phyloP scores from a whole-genome alignment of 2,888 invertebrate species.

The Clusia tigrina region DNA sequence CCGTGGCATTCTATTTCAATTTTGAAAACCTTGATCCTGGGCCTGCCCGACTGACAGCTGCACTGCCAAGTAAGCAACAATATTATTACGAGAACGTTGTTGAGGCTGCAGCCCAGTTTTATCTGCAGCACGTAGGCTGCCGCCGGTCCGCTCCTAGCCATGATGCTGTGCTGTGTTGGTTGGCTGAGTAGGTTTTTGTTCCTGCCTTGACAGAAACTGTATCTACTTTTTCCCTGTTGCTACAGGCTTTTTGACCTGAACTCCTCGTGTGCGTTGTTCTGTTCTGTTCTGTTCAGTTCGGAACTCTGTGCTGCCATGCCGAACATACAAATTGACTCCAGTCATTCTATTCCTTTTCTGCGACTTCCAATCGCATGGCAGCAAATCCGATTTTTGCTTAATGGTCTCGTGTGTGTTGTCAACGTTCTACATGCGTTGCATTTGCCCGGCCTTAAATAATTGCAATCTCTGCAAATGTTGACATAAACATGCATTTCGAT shows the following conservation, averaged over 20 bases:
- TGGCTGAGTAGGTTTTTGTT: too few species aligned
- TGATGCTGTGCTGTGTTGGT: too few species aligned
- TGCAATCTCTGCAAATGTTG: conserved; percentile 25
- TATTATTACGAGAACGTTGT: conserved; percentile 20
- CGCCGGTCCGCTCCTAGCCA: too few species aligned
- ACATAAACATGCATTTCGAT: conserved; percentile 30
- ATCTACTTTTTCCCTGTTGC: neutral
- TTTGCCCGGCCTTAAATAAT: conserved; percentile 19
- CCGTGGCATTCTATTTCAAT: conserved; percentile 16
- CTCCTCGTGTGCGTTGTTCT: neutral
- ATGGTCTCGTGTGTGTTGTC: conserved; percentile 1
- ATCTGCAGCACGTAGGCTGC: conserved; percentile 20
- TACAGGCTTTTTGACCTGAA: neutral
- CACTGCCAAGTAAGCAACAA: conserved; percentile 4
- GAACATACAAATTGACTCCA: neutral
- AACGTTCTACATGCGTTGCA: neutral
- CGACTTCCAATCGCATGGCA: conserved; percentile 1
- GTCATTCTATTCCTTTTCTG: conserved; percentile 5
- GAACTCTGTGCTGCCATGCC: neutral
- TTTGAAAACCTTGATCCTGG: conserved; percentile 12
- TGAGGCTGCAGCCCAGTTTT: conserved; percentile 12
- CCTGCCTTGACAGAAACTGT: too few species aligned
- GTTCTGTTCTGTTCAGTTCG: neutral
- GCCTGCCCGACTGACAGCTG: conserved; percentile 14
- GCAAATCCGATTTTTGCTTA: conserved; percentile 13